phyloP scores from a whole-genome alignment of 2,113 vertebrate genomes.

The Gopherus evgoodei region DNA sequence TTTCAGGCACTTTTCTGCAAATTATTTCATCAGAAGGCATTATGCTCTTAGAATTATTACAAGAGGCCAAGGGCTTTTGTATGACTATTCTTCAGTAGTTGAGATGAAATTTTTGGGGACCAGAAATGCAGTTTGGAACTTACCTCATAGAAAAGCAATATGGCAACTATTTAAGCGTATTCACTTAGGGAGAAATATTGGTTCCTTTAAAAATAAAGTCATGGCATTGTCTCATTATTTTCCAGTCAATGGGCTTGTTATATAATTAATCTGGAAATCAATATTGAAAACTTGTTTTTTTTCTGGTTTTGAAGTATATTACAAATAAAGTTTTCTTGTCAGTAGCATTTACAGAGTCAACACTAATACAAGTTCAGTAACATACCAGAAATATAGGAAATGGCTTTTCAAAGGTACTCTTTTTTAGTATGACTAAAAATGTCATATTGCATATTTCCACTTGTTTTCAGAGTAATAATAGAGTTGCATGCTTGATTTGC shows the following conservation, averaged over 20 bases:
- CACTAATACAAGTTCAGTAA: neutral
- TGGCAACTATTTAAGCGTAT: neutral
- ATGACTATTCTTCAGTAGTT: neutral
- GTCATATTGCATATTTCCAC: rapidly evolving
- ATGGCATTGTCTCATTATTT: neutral
- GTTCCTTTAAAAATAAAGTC: neutral
- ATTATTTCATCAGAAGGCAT: neutral
- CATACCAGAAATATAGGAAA: rapidly evolving
- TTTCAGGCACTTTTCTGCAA: neutral
- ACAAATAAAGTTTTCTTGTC: neutral
- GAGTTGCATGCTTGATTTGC: neutral
- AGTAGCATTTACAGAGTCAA: neutral
- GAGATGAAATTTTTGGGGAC: neutral
- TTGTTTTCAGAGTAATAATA: neutral
- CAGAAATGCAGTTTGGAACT: neutral
- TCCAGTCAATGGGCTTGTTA: neutral
- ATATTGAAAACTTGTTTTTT: neutral
- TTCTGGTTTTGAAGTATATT: neutral
- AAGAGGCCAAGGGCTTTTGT: neutral
- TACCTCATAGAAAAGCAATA: neutral
- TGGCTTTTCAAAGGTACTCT: neutral
- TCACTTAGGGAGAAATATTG: neutral
- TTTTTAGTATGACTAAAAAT: neutral
- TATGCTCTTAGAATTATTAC: neutral
- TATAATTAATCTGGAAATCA: neutral